Evolutionary conservation across 2,888 invertebrate species (phyloP), one percentile per base, ranked within the genome.

Genomic region (Julus scandinavius): DNA sequence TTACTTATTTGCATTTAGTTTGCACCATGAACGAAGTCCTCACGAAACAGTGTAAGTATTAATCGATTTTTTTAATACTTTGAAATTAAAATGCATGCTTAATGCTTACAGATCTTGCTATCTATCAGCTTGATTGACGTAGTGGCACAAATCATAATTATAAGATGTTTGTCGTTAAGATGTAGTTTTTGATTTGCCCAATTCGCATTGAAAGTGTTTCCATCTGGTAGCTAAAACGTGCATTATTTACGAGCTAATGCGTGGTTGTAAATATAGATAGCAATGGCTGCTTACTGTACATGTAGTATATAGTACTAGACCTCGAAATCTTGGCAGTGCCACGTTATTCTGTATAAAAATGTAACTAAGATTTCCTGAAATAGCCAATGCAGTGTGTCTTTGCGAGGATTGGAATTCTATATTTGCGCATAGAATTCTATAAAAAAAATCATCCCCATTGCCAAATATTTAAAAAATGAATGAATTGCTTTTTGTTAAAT

Each of bases 1-100:
- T 80, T 80, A 29, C 38, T 38, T 80, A 80, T 80, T 80, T 80
- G 80, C 80, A 80, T 80, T 80, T 80, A 80, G 80, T 80, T 80
- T 80, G 80, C 80, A 80, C 80, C 80, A 80, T 80, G 80, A 80
- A 80, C 80, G 80, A 38, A 13, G 80, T 29, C 80, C 29, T 38
- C 80, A 80, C 80, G 80, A 80, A 80, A 38, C 13, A 13, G 29
- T 80, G 80, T 80, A 80, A 80, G 80, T 80, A 80, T 38, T 38
- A 80, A 80, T 29, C 80, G 29, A 20, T 13, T 80, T 63, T n/a
- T 13, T 80, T 80, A 80, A 38, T 13, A 80, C 38, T 80, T 80
- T 38, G n/a, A 38, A 2, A 11, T 38, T 13, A 38, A 80, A 80
- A 80, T 13, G 80, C 80, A 80, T 29, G 80, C 11, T 11, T 38